Evolutionary conservation across 1,140 invertebrate genomes (phyloP), one percentile per base, ranked within the genome.

Genomic region (Zeugodacus cucurbitae): DNA sequence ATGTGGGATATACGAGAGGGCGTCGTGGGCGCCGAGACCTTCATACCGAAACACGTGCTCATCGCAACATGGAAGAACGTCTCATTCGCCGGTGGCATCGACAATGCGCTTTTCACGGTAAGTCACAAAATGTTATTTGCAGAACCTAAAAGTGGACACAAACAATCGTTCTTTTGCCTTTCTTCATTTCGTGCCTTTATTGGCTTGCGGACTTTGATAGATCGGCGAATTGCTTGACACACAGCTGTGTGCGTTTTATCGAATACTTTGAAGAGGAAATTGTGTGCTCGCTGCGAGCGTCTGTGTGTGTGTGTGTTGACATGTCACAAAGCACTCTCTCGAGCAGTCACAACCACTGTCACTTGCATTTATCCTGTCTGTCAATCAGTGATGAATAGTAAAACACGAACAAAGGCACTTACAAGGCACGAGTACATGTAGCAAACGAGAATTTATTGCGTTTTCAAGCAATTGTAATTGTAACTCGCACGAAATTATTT

Each of bases 21-120:
- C 4, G 97, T 99, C 62, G 97, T 99, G 44, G 98, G 98, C 0
- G 96, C 98, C 0, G 97, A 98, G 41, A 96, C 96, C 1, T 99
- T 99, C 93, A 94, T 96, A 85, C 98, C 98, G 0, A 98, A 98
- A 91, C 98, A 99, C 91, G 96, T 96, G 4, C 94, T 97, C 62
- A 98, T 98, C 90, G 95, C 97, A n/a, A 99, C 98, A 1, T 99
- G 98, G 98, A 98, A 98, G 93, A 99, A 99, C 92, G 96, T 99
- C 93, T 97, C 97, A 1, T 98, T 99, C 93, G 96, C 97, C 90
- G 98, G 98, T 64, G 97, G 97, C 88, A 97, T 97, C 90, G 95
- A 96, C 89, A 96, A 97, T 93, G 96, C 97, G 20, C 94, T 98
- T 11, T 96, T 95, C 91, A 96, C 94, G 94, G 97, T 97, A 94